Evolutionary conservation across 1,140 invertebrate species (phyloP).

Genomic region (Drosophila subpulchrella): DNA sequence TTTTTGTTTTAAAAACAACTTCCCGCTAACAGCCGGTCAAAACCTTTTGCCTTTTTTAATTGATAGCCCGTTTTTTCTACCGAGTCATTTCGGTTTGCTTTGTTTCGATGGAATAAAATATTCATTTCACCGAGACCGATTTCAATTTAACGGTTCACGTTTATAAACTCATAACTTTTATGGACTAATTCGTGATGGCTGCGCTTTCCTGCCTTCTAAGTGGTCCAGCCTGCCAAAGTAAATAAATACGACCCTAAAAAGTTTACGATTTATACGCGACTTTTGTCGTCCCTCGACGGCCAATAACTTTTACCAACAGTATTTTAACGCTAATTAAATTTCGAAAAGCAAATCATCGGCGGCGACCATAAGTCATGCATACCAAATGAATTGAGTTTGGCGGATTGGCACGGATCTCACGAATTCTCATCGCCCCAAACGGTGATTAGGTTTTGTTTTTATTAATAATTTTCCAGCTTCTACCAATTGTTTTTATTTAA

Average conservation of each 20-base stretch:
- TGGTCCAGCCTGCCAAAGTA: slow-evolving; percentile 43
- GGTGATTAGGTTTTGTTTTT: slow-evolving; percentile 32
- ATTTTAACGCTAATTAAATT: slow-evolving; percentile 77
- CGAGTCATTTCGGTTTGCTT: slow-evolving; percentile 10
- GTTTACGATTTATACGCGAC: slow-evolving; percentile 65
- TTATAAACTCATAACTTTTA: slow-evolving; percentile 62
- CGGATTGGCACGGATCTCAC: slow-evolving; percentile 14
- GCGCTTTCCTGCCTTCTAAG: slow-evolving; percentile 2
- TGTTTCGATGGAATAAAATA: slow-evolving; percentile 39
- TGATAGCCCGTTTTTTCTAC: slow-evolving; percentile 37
- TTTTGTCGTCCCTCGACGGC: slow-evolving; percentile 30
- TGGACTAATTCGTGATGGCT: slow-evolving; percentile 49
- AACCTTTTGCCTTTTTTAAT: slow-evolving; percentile 40
- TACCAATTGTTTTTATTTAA: slow-evolving; percentile 69
- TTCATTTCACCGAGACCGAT: slow-evolving; percentile 51
- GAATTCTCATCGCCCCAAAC: neutral
- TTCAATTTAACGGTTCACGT: slow-evolving; percentile 52
- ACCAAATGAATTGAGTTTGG: slow-evolving; percentile 60
- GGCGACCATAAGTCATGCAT: slow-evolving; percentile 69
- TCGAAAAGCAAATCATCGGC: slow-evolving; percentile 36
- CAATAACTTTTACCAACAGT: slow-evolving; percentile 53
- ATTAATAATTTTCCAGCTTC: slow-evolving; percentile 37
- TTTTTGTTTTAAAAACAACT: slow-evolving; percentile 32
- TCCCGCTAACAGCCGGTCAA: slow-evolving; percentile 39
- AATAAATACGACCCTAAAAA: slow-evolving; percentile 68